Percentiles rank a stretch among this genome's conserved stretches.
These are phyloP conservation scores for Sylvia borin DNA, from an alignment of 2,797 vertebrate species.

Conservation along the genomic window DNA sequence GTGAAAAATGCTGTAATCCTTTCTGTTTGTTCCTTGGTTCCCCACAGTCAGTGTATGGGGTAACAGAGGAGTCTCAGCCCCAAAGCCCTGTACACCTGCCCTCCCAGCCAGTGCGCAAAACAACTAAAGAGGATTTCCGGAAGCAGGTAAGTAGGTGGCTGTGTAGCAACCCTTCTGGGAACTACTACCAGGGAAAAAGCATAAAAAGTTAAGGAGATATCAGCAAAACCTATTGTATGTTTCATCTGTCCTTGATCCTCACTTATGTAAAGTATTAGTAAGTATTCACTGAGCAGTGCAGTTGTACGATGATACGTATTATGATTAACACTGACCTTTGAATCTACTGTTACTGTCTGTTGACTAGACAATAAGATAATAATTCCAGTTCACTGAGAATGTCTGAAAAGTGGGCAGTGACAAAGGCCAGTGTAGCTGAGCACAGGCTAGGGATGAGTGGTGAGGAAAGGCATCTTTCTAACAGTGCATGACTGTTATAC, in stretches of 20 bases:
- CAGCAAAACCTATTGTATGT: background rate
- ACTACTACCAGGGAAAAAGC: background rate
- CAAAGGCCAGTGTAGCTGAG: background rate
- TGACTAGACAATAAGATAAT: background rate
- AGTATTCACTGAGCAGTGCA: background rate
- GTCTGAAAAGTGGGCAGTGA: background rate
- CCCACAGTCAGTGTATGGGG: constrained; percentile 89
- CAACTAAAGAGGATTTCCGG: constrained; percentile 90
- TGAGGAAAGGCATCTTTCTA: background rate
- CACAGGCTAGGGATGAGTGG: background rate
- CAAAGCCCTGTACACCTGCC: constrained; percentile 88
- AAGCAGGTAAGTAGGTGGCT: constrained; percentile 82
- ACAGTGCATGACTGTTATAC: background rate
- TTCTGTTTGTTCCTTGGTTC: background rate
- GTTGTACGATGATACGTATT: background rate
- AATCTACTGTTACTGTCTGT: background rate
- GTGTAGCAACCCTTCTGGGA: background rate
- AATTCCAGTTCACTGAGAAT: background rate
- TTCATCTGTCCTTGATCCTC: background rate
- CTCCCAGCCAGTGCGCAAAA: constrained; percentile 85
- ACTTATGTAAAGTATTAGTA: background rate
- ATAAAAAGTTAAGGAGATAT: background rate
- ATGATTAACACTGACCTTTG: background rate
- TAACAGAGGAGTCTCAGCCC: constrained; percentile 89
- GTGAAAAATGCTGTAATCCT: background rate